Base-by-base conservation (phyloP, 64 coral and sea anemone genomes). In the Astreopora myriophthalma region DNA sequence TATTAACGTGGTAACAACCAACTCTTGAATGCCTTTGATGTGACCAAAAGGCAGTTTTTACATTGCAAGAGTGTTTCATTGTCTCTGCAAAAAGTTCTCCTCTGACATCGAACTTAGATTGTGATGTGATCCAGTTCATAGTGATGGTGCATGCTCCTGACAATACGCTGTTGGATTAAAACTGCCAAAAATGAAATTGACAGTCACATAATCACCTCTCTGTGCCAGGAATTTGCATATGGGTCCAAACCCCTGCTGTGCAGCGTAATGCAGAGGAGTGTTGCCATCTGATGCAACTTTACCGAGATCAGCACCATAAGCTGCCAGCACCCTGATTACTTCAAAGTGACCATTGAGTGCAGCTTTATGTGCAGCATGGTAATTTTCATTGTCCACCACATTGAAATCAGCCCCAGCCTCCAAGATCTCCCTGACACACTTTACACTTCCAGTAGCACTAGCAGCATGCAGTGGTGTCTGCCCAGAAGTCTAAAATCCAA, bases 161-260 rank as follows among this genome's bases (percentile, higher is more conserved):
- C n/a, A n/a, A n/a, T n/a, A n/a, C n/a, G n/a, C n/a, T n/a, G n/a
- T n/a, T n/a, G n/a, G n/a, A n/a, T n/a, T n/a, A n/a, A n/a, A n/a
- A n/a, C n/a, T n/a, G n/a, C n/a, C n/a, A n/a, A n/a, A n/a, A n/a
- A n/a, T n/a, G n/a, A n/a, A n/a, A n/a, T n/a, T n/a, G n/a, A n/a
- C n/a, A n/a, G n/a, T n/a, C 8, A 62, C 1, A 36, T 10, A 84
- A 58, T 90, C 7, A 96, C 94, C 96, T 93, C 96, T 93, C 35
- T 98, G 96, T 22, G 86, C 94, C 20, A 98, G 69, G 44, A 95
- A 98, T 93, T 98, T 98, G 79, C 93, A 95, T 66, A 98, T 69
- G 3, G 93, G 86, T 90, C 93, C 96, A 98, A 89, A 98, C 49
- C 96, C 96, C 61, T 91, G 46, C 13, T 80, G 13, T 25, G 93